A percentile compares a stretch with the other conserved stretches of the same genome.
These are phyloP conservation scores for Rana temporaria DNA, from an alignment of 2,113 vertebrate species.

Conservation along the genomic window DNA sequence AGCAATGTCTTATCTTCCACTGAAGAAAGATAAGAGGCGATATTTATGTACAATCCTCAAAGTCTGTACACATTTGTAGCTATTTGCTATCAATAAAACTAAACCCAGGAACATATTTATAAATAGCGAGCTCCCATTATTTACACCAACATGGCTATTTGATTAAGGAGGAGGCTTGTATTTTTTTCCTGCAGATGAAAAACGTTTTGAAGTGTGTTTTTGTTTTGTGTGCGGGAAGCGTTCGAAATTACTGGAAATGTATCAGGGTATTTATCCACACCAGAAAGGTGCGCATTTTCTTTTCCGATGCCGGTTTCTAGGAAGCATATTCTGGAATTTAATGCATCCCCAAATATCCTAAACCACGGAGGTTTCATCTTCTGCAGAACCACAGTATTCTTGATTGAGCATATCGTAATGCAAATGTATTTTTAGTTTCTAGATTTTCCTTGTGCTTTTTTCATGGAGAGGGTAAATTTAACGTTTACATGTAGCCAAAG, in stretches of 20 bases:
- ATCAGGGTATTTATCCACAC: neutral
- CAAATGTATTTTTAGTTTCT: too few relatives aligned
- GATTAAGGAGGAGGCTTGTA: too few relatives aligned
- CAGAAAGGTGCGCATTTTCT: too few relatives aligned
- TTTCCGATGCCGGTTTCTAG: too few relatives aligned
- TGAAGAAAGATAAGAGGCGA: slow-evolving; percentile 6
- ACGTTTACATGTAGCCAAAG: too few relatives aligned
- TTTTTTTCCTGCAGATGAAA: neutral
- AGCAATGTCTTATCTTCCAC: slow-evolving; percentile 31
- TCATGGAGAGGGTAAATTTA: too few relatives aligned
- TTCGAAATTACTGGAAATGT: neutral
- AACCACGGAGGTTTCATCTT: too few relatives aligned
- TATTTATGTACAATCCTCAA: slow-evolving; percentile 17
- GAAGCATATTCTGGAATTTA: too few relatives aligned
- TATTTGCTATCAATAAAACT: slow-evolving; percentile 26
- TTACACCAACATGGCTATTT: neutral
- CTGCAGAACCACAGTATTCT: too few relatives aligned
- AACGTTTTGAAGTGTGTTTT: neutral
- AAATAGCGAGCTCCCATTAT: slow-evolving; percentile 6
- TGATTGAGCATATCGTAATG: too few relatives aligned
- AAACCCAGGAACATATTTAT: neutral
- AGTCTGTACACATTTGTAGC: slow-evolving; percentile 10
- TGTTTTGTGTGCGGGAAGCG: neutral
- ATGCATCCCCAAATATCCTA: too few relatives aligned
- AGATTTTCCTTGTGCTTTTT: too few relatives aligned